Percentiles rank a stretch among this genome's conserved stretches.
These are phyloP conservation scores for Gonioctena quinquepunctata DNA, from an alignment of 1,140 invertebrate species.

Conservation along the genomic window DNA sequence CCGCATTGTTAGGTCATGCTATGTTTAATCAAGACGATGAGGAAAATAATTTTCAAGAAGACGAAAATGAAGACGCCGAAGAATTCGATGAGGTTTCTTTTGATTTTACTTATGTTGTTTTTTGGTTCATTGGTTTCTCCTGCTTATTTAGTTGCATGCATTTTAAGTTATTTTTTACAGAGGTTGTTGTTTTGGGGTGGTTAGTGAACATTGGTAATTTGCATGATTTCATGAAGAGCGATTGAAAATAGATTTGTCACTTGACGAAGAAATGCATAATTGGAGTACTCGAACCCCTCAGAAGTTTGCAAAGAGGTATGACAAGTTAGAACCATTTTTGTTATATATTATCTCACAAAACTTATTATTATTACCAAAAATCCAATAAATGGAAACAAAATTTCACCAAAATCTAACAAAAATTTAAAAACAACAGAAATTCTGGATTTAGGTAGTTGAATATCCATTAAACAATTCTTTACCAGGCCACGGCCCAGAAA, in stretches of 20 bases:
- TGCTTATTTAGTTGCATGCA: slow-evolving; percentile 1
- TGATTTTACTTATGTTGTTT: slow-evolving; percentile 18
- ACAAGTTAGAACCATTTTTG: too few species aligned
- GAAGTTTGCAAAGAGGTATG: too few species aligned
- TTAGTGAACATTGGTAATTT: background rate
- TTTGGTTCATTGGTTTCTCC: background rate
- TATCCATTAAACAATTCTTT: too few species aligned
- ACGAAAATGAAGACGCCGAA: slow-evolving; percentile 61
- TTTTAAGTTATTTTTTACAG: background rate
- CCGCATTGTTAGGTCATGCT: slow-evolving; percentile 53
- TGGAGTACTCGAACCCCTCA: too few species aligned
- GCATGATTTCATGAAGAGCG: background rate
- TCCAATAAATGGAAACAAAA: too few species aligned
- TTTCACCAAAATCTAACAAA: too few species aligned
- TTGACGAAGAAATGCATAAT: too few species aligned
- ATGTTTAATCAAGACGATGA: slow-evolving; percentile 48
- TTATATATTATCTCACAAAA: too few species aligned
- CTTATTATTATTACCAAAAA: too few species aligned
- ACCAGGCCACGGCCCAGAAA: too few species aligned
- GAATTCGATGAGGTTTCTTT: slow-evolving; percentile 63
- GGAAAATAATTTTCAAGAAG: slow-evolving; percentile 60
- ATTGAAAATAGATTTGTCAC: background rate
- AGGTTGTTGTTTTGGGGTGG: background rate
- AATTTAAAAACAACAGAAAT: too few species aligned
- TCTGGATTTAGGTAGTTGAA: too few species aligned